A percentile compares a stretch with the other conserved stretches of the same genome.
Evolutionary conservation across 2,797 vertebrate genomes (phyloP).

Genomic region (Philypnodon macrostomus): DNA sequence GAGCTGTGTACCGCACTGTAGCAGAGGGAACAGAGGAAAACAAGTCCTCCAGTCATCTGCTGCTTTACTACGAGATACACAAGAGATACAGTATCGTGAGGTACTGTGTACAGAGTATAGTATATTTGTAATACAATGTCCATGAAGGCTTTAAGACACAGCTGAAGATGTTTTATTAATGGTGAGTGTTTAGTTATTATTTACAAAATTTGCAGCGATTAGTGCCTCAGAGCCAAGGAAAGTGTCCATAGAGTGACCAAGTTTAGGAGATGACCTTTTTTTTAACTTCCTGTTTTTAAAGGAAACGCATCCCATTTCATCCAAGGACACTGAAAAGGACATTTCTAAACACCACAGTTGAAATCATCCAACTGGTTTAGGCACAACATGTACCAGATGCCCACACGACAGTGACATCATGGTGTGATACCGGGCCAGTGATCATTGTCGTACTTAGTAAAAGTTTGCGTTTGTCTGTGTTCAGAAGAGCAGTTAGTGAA

Average conservation of each 20-base stretch:
- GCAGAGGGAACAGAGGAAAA: conserved; percentile 35
- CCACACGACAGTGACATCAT: conserved; percentile 35
- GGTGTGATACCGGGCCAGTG: conserved; percentile 13
- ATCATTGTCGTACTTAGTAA: conserved; percentile 16
- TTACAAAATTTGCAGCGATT: background rate
- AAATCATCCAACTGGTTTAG: too few species aligned
- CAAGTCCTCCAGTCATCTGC: conserved; percentile 26
- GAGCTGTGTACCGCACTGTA: conserved; percentile 59
- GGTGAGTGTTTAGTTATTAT: background rate
- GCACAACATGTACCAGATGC: background rate
- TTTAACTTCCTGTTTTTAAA: conserved; percentile 10
- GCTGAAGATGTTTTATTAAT: background rate
- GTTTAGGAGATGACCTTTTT: conserved; percentile 4
- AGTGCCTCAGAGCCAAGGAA: conserved; percentile 2
- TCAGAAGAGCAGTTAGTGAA: conserved; percentile 53
- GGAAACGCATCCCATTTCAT: conserved; percentile 8
- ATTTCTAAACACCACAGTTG: background rate
- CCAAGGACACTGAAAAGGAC: background rate
- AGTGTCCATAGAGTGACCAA: background rate
- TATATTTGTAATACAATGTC: too few species aligned
- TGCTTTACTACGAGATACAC: conserved; percentile 19
- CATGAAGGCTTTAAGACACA: background rate
- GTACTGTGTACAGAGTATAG: too few species aligned
- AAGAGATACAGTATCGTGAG: conserved; percentile 4
- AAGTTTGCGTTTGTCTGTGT: conserved; percentile 34